phyloP scores from a whole-genome alignment of 2,797 vertebrate species.

The Periophthalmus magnuspinnatus region DNA sequence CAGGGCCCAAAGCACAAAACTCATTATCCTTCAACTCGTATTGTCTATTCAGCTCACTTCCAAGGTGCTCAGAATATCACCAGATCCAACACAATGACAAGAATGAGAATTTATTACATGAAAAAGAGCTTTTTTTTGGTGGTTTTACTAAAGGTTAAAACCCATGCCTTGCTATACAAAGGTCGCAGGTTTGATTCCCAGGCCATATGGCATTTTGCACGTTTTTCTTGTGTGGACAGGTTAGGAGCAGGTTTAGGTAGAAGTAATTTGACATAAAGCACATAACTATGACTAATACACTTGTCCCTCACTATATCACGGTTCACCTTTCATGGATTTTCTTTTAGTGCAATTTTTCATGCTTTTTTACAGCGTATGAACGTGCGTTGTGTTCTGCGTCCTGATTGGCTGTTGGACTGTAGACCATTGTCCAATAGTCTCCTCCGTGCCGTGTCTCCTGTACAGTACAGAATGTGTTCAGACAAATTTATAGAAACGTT shows the following conservation, averaged over 20 bases:
- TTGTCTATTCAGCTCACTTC: slow-evolving; percentile 42
- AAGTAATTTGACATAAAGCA: too few species aligned
- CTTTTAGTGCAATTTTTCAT: too few species aligned
- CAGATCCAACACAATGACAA: background rate
- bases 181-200: background rate
- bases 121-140: background rate
- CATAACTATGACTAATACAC: too few species aligned
- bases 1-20: slow-evolving; percentile 56
- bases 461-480: too few species aligned
- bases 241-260: background rate
- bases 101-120: background rate
- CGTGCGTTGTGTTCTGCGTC: too few species aligned
- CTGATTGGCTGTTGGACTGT: too few species aligned
- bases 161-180: background rate
- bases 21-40: slow-evolving; percentile 37
- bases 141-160: background rate
- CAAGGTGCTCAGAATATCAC: slow-evolving; percentile 72
- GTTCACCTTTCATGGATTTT: too few species aligned
- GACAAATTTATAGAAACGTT: too few species aligned
- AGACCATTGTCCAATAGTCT: too few species aligned
- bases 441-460: too few species aligned
- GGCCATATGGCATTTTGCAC: background rate
- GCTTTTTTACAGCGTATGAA: too few species aligned
- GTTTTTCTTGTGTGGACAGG: background rate
- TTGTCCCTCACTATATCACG: too few species aligned